Evolutionary conservation across 2,113 vertebrate genomes (phyloP), one percentile per base, ranked within the genome.

Genomic region (Maccullochella peelii): DNA sequence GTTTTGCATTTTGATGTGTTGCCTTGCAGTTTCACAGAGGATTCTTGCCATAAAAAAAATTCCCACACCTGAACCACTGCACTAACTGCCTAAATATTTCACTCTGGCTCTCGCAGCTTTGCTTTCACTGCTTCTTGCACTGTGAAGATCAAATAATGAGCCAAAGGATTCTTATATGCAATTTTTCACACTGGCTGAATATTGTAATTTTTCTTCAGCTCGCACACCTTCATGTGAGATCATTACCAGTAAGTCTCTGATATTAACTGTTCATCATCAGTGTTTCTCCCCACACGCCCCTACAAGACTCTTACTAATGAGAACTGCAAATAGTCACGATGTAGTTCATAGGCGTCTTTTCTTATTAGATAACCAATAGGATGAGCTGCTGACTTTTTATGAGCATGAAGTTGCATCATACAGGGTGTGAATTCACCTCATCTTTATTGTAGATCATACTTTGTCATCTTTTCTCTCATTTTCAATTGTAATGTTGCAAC

Each of bases 1-100:
- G 9, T 90, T 92, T 88, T 88, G 75, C 88, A 88, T 89, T 86
- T 88, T 79, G 73, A 85, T 79, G 77, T 66, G 49, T 79, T 69
- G 57, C 71, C 84, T 86, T 65, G 54, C 83, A 77, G 33, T 88
- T 85, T 85, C 68, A 47, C 69, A 15, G 80, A 81, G 59, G 63
- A 83, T 50, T 50, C 80, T 57, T 8, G 18, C 0, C 36, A 65
- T 66, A 61, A 87, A 82, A 79, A 71, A 84, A 62, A 68, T 79
- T 63, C 68, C 44, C 83, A 83, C 81, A 80, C 76, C 80, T 82
- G 87, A 84, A 72, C 81, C 78, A 18, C 23, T 0, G 33, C 72
- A 27, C 57, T 65, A 67, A 77, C 54, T 83, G 20, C 50, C 73
- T 82, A 68, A 85, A 74, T 80, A 86, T 89, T 82, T 72, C 74